Base-by-base conservation (phyloP, 2,888 invertebrate genomes). In the Drosophila nr. medialis region DNA sequence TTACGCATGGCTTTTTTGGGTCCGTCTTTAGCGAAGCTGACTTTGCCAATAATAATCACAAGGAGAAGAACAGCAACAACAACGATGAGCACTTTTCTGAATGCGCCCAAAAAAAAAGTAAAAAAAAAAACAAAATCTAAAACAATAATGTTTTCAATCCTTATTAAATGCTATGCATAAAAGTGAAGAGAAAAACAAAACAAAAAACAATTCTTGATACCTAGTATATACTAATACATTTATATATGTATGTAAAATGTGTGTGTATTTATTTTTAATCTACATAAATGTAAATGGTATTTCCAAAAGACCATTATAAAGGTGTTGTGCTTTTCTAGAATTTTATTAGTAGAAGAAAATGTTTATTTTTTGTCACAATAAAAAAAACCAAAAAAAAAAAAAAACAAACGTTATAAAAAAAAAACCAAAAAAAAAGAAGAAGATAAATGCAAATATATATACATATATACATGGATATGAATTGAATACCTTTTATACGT, bases 251-350 rank as follows among this genome's bases (percentile, higher is more conserved):
- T 89, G 81, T 81, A 73, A 86, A 81, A 80, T 86, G 84, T 89
- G 84, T 83, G 85, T 84, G 85, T 82, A 81, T 80, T 86, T 77
- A 84, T 76, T 77, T 88, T 72, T 77, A 89, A 85, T 89, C 83
- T 81, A 90, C 77, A 75, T 81, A 73, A 70, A 72, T 80, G 64
- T 75, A 77, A 84, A 92, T 91, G 92, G 92, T 91, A 83, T 91
- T 91, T 92, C 73, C 80, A 91, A 91, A 92, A 91, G 87, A 91
- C 92, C 92, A 91, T 91, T 91, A 91, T 90, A 91, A 92, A 91
- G 91, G 92, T 91, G 92, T 91, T 91, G 91, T 91, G 91, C 91
- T 92, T 91, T 91, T 92, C 82, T 91, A 91, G 92, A 87, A 87
- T 91, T 91, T 91, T 87, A 87, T 89, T 91, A 91, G 80, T 89